Conservation (phyloP, 2,113 vertebrate species). For the Chloroceryle aenea region DNA sequence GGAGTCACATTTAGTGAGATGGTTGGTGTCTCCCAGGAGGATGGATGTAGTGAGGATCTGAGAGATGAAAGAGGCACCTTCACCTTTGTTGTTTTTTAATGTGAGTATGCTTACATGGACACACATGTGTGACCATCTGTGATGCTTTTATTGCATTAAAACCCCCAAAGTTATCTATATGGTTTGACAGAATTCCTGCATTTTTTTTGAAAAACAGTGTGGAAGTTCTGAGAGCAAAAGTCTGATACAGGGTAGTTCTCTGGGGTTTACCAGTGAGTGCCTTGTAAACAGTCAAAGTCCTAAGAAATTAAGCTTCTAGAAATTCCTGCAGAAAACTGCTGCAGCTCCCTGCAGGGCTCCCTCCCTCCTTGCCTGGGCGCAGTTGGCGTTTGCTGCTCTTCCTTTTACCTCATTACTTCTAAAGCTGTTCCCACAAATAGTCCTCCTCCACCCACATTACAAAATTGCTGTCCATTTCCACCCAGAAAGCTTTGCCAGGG, state of each 20-base stretch:
- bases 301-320: background rate
- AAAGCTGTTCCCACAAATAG: background rate
- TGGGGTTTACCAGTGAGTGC: background rate
- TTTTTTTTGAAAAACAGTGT: background rate
- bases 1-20: background rate
- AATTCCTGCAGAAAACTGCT: background rate
- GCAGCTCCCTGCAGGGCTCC: background rate
- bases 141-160: background rate
- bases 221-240: background rate
- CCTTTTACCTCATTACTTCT: background rate
- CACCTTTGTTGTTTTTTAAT: background rate
- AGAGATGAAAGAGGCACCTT: background rate
- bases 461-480: background rate
- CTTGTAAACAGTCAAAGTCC: background rate
- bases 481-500: background rate
- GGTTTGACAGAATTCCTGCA: background rate
- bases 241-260: background rate
- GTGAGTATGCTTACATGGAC: rapidly evolving
- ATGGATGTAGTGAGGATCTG: background rate
- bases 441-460: background rate
- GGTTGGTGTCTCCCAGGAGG: background rate
- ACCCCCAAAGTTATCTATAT: background rate
- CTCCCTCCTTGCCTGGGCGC: background rate
- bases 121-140: background rate
- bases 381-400: background rate